These are phyloP conservation scores for Streblospio benedicti DNA, from an alignment of 1,140 invertebrate species.

Conservation along the genomic window DNA sequence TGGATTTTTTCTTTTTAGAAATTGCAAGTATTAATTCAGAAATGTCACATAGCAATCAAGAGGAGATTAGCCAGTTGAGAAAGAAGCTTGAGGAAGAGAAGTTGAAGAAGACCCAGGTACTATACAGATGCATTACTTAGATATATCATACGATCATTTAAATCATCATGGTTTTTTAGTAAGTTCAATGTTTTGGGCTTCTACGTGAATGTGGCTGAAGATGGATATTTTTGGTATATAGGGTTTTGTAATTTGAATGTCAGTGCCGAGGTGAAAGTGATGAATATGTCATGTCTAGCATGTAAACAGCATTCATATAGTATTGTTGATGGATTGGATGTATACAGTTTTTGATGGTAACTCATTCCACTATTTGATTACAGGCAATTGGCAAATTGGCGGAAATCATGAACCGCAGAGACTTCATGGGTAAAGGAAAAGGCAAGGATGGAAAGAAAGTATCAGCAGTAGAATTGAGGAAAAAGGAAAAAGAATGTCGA, in stretches of 20 bases:
- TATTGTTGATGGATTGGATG: too few relatives aligned
- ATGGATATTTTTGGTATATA: too few relatives aligned
- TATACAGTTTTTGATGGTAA: neutral
- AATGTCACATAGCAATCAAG: too few relatives aligned
- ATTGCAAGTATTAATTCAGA: too few relatives aligned
- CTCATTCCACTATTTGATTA: slow-evolving; percentile 31
- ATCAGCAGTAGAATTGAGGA: slow-evolving; percentile 67
- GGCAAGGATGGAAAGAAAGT: slow-evolving; percentile 54
- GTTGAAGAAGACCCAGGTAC: slow-evolving; percentile 51
- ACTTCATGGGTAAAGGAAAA: slow-evolving; percentile 38
- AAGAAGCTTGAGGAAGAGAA: slow-evolving; percentile 82
- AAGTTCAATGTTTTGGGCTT: too few relatives aligned
- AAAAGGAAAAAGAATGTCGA: slow-evolving; percentile 90
- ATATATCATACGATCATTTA: neutral
- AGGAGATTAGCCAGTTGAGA: slow-evolving; percentile 73
- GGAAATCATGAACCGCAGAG: slow-evolving; percentile 91
- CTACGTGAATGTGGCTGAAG: too few relatives aligned
- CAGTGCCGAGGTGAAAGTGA: too few relatives aligned
- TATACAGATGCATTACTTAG: neutral
- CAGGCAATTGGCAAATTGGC: slow-evolving; percentile 94
- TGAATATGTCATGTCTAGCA: too few relatives aligned
- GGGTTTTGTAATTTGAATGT: too few relatives aligned
- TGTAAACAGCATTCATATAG: too few relatives aligned
- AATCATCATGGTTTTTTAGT: neutral
- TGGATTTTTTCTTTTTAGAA: too few relatives aligned